Evolutionary conservation across 2,113 vertebrate genomes (phyloP), one percentile per base, ranked within the genome.

Genomic region (Rhinolophus sinicus): DNA sequence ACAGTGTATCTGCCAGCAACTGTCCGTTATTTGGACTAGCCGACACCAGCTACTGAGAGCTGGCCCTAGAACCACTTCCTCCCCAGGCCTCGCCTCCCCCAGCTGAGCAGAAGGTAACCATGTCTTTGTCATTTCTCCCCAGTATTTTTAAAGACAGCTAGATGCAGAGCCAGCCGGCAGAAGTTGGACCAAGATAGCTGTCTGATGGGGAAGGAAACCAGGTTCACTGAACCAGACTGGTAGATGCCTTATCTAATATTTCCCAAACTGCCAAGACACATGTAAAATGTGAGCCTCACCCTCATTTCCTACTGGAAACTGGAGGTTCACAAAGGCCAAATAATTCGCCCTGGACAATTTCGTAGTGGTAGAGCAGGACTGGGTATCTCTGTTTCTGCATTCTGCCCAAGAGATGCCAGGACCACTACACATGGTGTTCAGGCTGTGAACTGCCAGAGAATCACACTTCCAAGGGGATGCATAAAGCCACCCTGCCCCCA

Each of bases 381-480:
- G 5, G 15, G 33, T 82, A 38, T 89, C 88, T 38, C 16, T 85
- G 11, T 50, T 33, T 13, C 28, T 2, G 3, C 24, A 7, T 64
- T 56, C 72, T 60, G 44, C 2, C 64, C 47, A 15, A 50, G n/a
- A 73, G 33, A 35, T 11, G 2, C 50, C 22, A 21, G 64, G 35
- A 12, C 24, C 22, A 2, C 64, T 0, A 0, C 26, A 2, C 0
- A 9, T 6, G 0, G 24, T 8, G n/a, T 19, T 54, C 65, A 58
- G 50, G 54, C 18, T 65, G n/a, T 18, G n/a, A 89, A 24, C 9
- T 24, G 33, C 65, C 5, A 64, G 52, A 85, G 56, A 67, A 56
- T 9, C 10, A 6, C 40, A 6, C 28, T 22, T 47, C 28, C 44
- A 56, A 7, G 26, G 33, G n/a, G 40, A 22, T 22, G 21, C 1